phyloP scores from a whole-genome alignment of 2,113 vertebrate species.

The Protobothrops mucrosquamatus region DNA sequence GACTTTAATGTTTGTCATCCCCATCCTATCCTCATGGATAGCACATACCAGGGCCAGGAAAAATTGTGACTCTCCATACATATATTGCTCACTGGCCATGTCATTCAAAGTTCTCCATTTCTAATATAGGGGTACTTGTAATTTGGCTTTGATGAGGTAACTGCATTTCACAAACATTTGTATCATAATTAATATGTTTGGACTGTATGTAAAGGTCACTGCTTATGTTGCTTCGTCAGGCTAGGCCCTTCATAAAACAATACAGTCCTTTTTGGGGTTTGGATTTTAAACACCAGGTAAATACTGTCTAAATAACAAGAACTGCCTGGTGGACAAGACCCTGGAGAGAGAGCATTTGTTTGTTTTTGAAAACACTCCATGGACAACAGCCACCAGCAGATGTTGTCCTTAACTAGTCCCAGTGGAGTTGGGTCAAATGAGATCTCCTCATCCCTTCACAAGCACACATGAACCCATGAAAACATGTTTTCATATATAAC shows the following conservation, averaged over 20 bases:
- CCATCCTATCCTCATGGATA: not conserved
- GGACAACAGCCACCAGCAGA: not conserved
- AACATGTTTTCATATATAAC: not conserved
- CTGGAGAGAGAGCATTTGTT: not conserved
- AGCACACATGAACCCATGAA: not conserved
- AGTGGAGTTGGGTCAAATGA: not conserved
- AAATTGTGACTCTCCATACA: not conserved
- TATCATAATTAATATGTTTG: not conserved
- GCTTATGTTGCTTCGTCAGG: not conserved
- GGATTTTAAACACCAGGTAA: conserved; percentile 2
- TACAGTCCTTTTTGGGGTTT: not conserved
- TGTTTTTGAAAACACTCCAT: not conserved
- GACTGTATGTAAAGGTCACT: not conserved
- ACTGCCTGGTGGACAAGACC: not conserved
- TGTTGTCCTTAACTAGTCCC: conserved; percentile 11
- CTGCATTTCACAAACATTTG: not conserved
- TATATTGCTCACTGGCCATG: not conserved
- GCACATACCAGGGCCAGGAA: not conserved
- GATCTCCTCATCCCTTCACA: not conserved
- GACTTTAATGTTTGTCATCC: not conserved
- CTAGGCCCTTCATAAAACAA: not conserved
- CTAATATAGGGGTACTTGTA: not conserved
- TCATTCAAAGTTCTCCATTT: not conserved
- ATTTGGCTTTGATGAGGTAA: not conserved
- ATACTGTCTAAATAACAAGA: not conserved